Base-by-base conservation (phyloP, 2,888 invertebrate genomes). In the Siphlonurus alternatus region DNA sequence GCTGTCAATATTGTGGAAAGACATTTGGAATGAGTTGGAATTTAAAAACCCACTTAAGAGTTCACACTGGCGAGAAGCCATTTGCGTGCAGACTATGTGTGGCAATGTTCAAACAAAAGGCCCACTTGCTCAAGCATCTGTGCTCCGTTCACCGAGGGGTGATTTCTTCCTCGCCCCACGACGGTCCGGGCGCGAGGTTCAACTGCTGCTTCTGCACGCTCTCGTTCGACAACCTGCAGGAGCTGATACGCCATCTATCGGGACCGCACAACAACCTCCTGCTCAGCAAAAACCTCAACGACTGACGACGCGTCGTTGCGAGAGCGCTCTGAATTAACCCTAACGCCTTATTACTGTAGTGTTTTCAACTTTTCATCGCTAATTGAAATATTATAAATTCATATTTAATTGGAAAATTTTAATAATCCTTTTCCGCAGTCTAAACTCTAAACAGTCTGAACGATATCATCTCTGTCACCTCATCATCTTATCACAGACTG, bases 11-110 rank as follows among this genome's bases (percentile, higher is more conserved):
- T 75, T 91, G 91, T 75, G 90, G 90, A 65, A 92, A 92, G 76
- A 91, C 91, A 76, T 92, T 92, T 71, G 91, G 91, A 66, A 91
- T 91, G 91, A 90, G 90, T 66, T 92, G 91, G 91, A 92, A 92
- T 79, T 80, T 92, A 72, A 92, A 92, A 76, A 92, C 91, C 67
- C 91, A 91, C 76, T 79, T 91, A 65, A 81, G 91, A 73, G 91
- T 92, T 23, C 91, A 91, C 72, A 92, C 91, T 0, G 91, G 91
- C 66, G 91, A 92, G 71, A 92, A 91, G 74, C 91, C 91, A 0
- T 92, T 92, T 73, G 91, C 91, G 69, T 92, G 91, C 63, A 82
- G 91, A 70, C 81, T 91, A 61, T 92, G 91, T 73, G 89, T 91
- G 66, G 91, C 91, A 64, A 92, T 91, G 91, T 92, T 92, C 76